Evolutionary conservation across 2,113 vertebrate genomes (phyloP).

Genomic region (Sinocyclocheilus rhinocerous): DNA sequence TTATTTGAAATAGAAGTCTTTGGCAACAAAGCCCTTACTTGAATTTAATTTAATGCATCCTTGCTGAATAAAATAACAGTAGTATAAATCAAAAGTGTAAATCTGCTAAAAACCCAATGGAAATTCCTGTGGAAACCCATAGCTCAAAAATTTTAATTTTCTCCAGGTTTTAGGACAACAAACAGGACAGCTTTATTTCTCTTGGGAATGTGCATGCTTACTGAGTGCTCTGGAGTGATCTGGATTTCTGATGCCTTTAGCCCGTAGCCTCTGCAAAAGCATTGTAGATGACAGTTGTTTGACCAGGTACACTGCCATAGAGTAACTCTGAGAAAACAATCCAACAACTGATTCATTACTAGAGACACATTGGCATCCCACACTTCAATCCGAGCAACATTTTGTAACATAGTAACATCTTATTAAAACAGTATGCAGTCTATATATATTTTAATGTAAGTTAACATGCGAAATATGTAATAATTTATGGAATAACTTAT

Average conservation of each 20-base stretch:
- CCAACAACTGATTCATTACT: slow-evolving; percentile 42
- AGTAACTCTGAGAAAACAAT: slow-evolving; percentile 84
- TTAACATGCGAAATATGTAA: not conserved
- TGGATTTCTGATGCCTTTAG: slow-evolving; percentile 97
- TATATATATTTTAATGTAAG: not conserved
- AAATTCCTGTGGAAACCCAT: not conserved
- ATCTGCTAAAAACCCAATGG: not conserved
- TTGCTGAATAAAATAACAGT: not conserved
- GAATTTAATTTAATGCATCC: not conserved
- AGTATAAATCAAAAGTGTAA: not conserved
- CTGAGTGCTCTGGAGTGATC: slow-evolving; percentile 98
- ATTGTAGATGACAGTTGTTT: slow-evolving; percentile 96
- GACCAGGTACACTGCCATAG: slow-evolving; percentile 97
- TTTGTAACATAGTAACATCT: not conserved
- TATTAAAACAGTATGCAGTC: not conserved
- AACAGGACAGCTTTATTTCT: not conserved
- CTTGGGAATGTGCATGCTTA: slow-evolving; percentile 67
- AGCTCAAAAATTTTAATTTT: not conserved
- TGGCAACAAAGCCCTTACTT: not conserved
- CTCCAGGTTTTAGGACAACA: not conserved
- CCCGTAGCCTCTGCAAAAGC: slow-evolving; percentile 92
- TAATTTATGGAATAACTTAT: not conserved
- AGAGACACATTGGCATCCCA: not conserved
- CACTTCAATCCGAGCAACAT: not conserved
- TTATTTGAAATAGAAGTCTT: not conserved